Conservation (phyloP, 2,797 vertebrate genomes). For the Glossophaga mutica region DNA sequence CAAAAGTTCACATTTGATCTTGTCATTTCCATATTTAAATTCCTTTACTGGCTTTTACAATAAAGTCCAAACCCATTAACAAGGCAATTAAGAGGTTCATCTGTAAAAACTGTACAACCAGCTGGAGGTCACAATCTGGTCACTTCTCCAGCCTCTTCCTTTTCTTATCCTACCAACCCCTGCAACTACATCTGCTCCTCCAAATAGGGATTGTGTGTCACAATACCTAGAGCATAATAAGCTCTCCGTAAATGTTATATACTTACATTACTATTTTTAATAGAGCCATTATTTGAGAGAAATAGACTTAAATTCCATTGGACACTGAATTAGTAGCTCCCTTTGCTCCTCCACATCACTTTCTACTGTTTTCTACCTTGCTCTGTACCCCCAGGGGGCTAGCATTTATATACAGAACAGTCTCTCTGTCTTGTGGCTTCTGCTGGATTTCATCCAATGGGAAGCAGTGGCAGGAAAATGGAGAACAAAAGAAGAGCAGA, state of each 20-base stretch:
- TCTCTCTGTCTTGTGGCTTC: background rate
- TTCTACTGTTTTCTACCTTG: background rate
- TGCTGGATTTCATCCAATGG: background rate
- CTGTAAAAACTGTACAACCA: background rate
- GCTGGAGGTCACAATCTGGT: background rate
- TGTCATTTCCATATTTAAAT: background rate
- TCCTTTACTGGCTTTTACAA: background rate
- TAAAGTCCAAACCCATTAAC: background rate
- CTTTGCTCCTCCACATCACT: background rate
- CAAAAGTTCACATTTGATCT: constrained; percentile 15
- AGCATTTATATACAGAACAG: background rate
- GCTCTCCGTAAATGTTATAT: background rate
- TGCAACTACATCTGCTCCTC: background rate
- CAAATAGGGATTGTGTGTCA: background rate
- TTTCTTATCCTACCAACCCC: background rate
- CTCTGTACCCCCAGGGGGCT: background rate
- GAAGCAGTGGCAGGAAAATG: background rate
- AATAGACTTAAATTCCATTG: background rate
- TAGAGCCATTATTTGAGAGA: background rate
- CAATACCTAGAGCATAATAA: background rate
- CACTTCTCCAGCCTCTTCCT: background rate
- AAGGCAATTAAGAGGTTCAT: background rate
- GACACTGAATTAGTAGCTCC: background rate
- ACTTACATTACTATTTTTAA: background rate
- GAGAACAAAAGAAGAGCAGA: background rate